A percentile compares a stretch with the other conserved stretches of the same genome.
phyloP scores from a whole-genome alignment of 2,797 vertebrate genomes.

The Ficedula albicollis region DNA sequence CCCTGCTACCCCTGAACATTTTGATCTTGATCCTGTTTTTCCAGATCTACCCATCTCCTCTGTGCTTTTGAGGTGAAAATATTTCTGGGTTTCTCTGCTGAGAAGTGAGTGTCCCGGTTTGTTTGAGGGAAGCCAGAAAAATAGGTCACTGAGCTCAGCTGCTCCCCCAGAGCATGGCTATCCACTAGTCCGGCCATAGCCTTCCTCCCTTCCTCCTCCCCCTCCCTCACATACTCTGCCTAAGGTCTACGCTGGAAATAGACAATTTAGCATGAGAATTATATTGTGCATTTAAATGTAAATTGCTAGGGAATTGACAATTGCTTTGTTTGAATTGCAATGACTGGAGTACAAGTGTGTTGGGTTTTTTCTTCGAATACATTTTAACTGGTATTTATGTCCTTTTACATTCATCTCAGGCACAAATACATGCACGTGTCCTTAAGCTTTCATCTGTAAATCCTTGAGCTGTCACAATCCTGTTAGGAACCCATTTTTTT shows the following conservation, averaged over 20 bases:
- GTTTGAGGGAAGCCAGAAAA: neutral
- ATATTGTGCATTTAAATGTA: conserved; percentile 31
- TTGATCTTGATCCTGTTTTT: neutral
- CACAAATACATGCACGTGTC: neutral
- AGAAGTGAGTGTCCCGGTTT: neutral
- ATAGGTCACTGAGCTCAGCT: neutral
- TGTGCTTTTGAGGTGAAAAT: neutral
- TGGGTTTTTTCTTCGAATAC: neutral
- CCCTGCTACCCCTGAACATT: neutral
- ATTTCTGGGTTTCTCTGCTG: neutral
- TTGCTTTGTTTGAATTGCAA: conserved; percentile 47
- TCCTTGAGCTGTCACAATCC: neutral
- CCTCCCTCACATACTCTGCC: neutral
- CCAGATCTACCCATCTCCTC: neutral
- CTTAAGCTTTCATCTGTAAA: conserved; percentile 46
- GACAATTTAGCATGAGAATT: conserved; percentile 24
- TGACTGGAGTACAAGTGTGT: neutral
- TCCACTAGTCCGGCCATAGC: neutral
- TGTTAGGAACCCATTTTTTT: neutral
- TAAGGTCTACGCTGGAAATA: neutral
- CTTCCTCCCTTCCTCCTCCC: neutral
- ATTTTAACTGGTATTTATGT: conserved; percentile 29
- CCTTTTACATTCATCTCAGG: neutral
- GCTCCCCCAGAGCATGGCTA: neutral
- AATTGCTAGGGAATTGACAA: neutral